phyloP scores from a whole-genome alignment of 2,113 vertebrate genomes.

The Equus quagga region DNA sequence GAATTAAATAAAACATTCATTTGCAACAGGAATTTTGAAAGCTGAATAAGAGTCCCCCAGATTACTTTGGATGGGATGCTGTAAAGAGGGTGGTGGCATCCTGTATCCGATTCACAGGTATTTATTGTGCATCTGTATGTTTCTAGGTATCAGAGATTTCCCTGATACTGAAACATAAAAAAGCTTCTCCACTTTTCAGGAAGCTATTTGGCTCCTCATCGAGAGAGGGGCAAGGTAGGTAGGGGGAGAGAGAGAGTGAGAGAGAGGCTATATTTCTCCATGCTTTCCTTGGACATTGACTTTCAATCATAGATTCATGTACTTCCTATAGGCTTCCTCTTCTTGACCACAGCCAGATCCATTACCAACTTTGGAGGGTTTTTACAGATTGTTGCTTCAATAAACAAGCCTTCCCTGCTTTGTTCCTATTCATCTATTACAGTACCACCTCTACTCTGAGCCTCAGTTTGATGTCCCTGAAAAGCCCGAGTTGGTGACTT shows the following conservation, averaged over 20 bases:
- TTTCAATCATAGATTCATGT: background rate
- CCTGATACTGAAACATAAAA: background rate
- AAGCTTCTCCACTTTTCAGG: background rate
- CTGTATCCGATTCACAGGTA: background rate
- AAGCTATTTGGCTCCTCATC: background rate
- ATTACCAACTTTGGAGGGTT: background rate
- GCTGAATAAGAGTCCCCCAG: background rate
- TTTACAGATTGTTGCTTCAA: background rate
- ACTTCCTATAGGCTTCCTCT: background rate
- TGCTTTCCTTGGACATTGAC: background rate
- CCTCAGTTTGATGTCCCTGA: constrained; percentile 87
- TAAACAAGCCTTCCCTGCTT: background rate
- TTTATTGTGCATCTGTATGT: background rate
- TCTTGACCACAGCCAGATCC: background rate
- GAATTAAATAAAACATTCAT: background rate
- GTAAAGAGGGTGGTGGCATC: background rate
- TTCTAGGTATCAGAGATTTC: background rate
- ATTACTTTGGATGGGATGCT: background rate
- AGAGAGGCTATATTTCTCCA: background rate
- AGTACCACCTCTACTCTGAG: constrained; percentile 68
- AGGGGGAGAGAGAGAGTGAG: background rate
- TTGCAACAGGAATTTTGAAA: background rate
- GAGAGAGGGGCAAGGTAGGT: background rate
- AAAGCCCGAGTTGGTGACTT: constrained; percentile 86
- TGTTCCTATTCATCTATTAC: background rate